Evolutionary conservation across 2,888 invertebrate genomes (phyloP).

Genomic region (Yponomeuta malinellus): DNA sequence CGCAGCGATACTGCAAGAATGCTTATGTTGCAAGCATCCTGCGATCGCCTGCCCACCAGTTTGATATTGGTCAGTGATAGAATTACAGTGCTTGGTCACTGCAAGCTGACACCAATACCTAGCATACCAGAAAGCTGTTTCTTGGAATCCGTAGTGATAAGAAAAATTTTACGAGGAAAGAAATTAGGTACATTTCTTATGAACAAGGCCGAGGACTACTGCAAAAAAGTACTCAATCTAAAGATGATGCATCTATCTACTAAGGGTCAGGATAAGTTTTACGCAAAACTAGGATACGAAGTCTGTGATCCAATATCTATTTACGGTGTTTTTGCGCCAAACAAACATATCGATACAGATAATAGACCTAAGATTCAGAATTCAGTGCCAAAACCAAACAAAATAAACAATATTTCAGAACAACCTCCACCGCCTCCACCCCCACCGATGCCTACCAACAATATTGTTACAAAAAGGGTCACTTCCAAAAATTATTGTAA

Average conservation of each 20-base stretch:
- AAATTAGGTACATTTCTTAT: slow-evolving; percentile 86
- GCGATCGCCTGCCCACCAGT: slow-evolving; percentile 83
- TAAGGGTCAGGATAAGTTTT: slow-evolving; percentile 85
- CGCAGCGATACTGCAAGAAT: slow-evolving; percentile 87
- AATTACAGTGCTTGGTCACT: slow-evolving; percentile 82
- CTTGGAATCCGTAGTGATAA: slow-evolving; percentile 88
- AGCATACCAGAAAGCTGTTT: slow-evolving; percentile 83
- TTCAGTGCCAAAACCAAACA: slow-evolving; percentile 30
- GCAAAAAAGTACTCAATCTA: slow-evolving; percentile 76
- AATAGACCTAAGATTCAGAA: slow-evolving; percentile 30
- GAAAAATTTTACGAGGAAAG: slow-evolving; percentile 80
- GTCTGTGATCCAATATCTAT: slow-evolving; percentile 82
- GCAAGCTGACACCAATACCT: slow-evolving; percentile 85
- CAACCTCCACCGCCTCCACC: slow-evolving; percentile 43
- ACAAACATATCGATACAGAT: slow-evolving; percentile 22
- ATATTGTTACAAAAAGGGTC: slow-evolving; percentile 31
- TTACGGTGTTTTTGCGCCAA: slow-evolving; percentile 66
- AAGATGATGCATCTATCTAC: slow-evolving; percentile 81
- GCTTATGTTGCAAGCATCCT: slow-evolving; percentile 82
- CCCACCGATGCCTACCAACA: slow-evolving; percentile 55
- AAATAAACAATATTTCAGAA: slow-evolving; percentile 15
- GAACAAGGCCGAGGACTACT: slow-evolving; percentile 84
- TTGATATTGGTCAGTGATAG: slow-evolving; percentile 78
- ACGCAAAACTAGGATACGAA: slow-evolving; percentile 82
- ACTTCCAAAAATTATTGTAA: slow-evolving; percentile 44